Conservation (phyloP, 2,888 invertebrate genomes). For the Clitarchus hookeri region DNA sequence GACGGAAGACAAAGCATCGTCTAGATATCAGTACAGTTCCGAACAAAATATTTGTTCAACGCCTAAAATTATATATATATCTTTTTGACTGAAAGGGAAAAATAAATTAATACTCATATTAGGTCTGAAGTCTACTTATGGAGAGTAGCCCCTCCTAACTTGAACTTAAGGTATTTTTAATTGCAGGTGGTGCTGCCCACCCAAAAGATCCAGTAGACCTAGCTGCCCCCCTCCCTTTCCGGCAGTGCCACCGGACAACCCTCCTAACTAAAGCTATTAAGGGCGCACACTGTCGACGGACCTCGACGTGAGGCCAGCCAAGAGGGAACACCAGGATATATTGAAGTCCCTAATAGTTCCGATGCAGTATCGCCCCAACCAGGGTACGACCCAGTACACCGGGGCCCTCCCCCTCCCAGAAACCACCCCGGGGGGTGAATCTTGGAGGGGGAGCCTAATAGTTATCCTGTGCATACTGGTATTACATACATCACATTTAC, state of each 20-base stretch:
- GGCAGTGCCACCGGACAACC: background rate
- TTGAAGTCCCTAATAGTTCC: background rate
- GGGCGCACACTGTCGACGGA: background rate
- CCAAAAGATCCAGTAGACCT: background rate
- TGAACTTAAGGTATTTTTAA: background rate
- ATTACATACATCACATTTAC: too few species aligned
- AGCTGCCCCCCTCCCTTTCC: background rate
- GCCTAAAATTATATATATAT: too few species aligned
- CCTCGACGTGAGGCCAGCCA: background rate
- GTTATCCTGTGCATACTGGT: too few species aligned
- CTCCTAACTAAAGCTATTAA: conserved; percentile 8
- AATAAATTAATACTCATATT: background rate
- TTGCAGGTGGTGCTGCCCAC: background rate
- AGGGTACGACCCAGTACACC: background rate
- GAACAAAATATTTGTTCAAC: too few species aligned
- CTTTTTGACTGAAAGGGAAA: too few species aligned
- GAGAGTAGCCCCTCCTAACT: background rate
- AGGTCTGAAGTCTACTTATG: background rate
- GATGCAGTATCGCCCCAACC: background rate
- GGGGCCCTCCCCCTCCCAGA: too few species aligned
- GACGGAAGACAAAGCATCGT: too few species aligned
- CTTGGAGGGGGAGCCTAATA: background rate
- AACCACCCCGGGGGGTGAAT: background rate
- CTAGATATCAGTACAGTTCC: too few species aligned
- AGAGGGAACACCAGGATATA: background rate